Base-by-base conservation (phyloP, 2,888 invertebrate species). In the Empis stercorea region DNA sequence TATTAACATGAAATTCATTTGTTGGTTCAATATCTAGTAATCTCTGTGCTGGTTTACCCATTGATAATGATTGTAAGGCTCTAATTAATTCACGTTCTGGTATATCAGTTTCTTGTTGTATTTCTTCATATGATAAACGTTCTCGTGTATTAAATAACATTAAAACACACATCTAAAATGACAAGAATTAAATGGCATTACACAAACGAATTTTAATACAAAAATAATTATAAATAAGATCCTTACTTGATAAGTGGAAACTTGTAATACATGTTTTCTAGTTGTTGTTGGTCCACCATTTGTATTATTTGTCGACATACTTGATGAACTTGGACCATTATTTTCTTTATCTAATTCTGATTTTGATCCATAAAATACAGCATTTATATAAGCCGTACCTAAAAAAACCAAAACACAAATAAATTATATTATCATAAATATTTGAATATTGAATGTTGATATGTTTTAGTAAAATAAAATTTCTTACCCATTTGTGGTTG, bases 1-100 rank as follows among this genome's bases (percentile, higher is more conserved):
- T 97, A 69, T 99, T 99, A 46, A 99, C 94, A 66, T 81, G 85
- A 71, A 97, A 96, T 62, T 84, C 81, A 70, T 93, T 92, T 48
- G 81, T 76, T 43, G 89, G 83, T 68, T 95, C 94, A 60, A 99
- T 96, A 66, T 99, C 97, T 51, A 97, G 79, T 59, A 97, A 84
- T 60, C 96, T 78, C 71, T 97, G 96, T 20, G 93, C 87, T 20
- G 92, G 84, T 74, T 99, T 99, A 44, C 97, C 97, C 84, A 99
- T 91, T 10, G 97, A 96, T 57, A 99, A 73, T 53, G 97, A 96
- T 71, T 97, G 96, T 62, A 99, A 76, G 46, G 96, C 95, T 64
- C 97, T 79, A 57, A 94, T 87, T 64, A 99, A 74, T 68, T 99
- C 97, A 63, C 92, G 82, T 66, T 96, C 96, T n/a, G 96, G 96